Base-by-base conservation (phyloP, 2,113 vertebrate species). In the Ciconia stormi region DNA sequence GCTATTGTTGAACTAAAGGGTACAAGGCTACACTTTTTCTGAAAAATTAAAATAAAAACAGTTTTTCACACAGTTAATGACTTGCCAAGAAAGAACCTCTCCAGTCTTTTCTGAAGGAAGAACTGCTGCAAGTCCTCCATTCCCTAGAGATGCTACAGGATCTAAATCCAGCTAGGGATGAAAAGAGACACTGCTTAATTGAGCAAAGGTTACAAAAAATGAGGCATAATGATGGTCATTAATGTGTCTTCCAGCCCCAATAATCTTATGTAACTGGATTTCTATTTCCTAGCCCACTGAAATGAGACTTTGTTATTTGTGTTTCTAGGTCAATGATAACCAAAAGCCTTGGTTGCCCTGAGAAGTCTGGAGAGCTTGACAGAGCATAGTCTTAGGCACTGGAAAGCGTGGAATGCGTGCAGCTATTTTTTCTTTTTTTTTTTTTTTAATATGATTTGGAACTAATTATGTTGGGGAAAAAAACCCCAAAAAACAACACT, bases 291-390 rank as follows among this genome's bases (percentile, higher is more conserved):
- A 87, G 73, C 38, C 94, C 66, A 94, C 17, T 70, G 66, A 96
- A 92, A 91, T 42, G 61, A 91, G 58, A 97, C 14, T 81, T 87
- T 30, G 29, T 56, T 85, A 56, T 82, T 86, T 86, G 62, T 66
- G n/a, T 94, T 97, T 96, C 92, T 91, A 95, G 89, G 77, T 58
- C 92, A 95, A 85, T 42, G 70, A 89, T 77, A 95, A 94, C 70
- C 70, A 82, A 95, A 82, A 95, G 46, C 25, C n/a, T 72, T 90
- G 30, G 65, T n/a, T 92, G 32, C 21, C 49, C 56, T 70, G 88
- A 81, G 38, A 90, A 62, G 36, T 65, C 5, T 49, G 36, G 47
- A 85, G 30, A 17, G 44, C 59, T 77, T 6, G 3, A 58, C 25
- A 74, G n/a, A 92, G 25, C 7, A 3, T 3, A 70, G 40, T 23